These are phyloP conservation scores for Philopedon plagiatum DNA, from an alignment of 2,888 invertebrate genomes.

Conservation along the genomic window DNA sequence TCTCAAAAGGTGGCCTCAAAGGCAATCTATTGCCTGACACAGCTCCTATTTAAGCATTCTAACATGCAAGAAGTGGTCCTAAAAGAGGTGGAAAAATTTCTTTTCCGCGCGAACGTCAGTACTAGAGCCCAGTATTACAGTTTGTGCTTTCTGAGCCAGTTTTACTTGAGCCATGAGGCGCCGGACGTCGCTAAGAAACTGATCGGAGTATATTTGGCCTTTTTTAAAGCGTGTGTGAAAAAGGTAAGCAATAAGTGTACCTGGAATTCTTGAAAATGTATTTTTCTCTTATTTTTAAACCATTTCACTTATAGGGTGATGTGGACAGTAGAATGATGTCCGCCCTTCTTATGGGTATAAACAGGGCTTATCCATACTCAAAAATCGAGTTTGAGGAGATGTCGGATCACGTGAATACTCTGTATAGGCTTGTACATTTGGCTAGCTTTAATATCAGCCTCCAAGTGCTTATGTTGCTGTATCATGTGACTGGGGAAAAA, in stretches of 20 bases:
- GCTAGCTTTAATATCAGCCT: slow-evolving; percentile 81
- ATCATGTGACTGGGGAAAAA: slow-evolving; percentile 73
- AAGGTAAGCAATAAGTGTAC: slow-evolving; percentile 70
- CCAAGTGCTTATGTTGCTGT: slow-evolving; percentile 74
- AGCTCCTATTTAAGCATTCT: slow-evolving; percentile 82
- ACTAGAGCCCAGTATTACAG: slow-evolving; percentile 93
- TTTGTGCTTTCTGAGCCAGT: slow-evolving; percentile 91
- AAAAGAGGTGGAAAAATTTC: slow-evolving; percentile 88
- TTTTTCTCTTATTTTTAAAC: neutral
- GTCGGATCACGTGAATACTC: slow-evolving; percentile 78
- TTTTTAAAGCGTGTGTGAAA: slow-evolving; percentile 94
- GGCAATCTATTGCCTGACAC: slow-evolving; percentile 87
- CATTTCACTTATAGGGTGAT: slow-evolving; percentile 72
- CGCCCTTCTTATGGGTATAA: slow-evolving; percentile 85
- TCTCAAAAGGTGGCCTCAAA: slow-evolving; percentile 89
- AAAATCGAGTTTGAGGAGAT: slow-evolving; percentile 75
- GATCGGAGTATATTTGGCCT: slow-evolving; percentile 93
- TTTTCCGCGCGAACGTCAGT: slow-evolving; percentile 88
- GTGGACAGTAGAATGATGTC: slow-evolving; percentile 89
- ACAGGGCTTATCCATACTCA: slow-evolving; percentile 88
- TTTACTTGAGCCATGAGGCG: slow-evolving; percentile 82
- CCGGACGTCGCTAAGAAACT: slow-evolving; percentile 84
- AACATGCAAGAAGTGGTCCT: slow-evolving; percentile 93
- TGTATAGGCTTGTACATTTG: slow-evolving; percentile 86
- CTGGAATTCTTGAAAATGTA: neutral